Evolutionary conservation across 2,113 vertebrate genomes (phyloP).

Genomic region (Melierax canorus): DNA sequence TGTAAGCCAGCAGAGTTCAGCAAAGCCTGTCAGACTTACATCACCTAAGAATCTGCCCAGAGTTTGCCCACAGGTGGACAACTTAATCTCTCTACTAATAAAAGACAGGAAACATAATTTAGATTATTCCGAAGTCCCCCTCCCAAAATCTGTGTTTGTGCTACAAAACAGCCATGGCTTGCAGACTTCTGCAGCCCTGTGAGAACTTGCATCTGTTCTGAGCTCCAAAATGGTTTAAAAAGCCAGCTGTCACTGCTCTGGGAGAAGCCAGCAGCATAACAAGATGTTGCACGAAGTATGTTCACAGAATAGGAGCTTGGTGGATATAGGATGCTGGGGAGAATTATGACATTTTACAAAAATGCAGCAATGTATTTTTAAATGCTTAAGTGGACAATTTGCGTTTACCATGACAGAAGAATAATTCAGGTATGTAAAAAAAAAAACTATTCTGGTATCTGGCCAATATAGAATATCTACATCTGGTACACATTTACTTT

Average conservation of each 20-base stretch:
- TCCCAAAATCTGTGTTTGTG: neutral
- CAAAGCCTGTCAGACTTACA: neutral
- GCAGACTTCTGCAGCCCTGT: neutral
- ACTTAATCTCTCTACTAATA: neutral
- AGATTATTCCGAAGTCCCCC: neutral
- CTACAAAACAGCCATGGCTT: neutral
- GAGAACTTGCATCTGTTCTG: neutral
- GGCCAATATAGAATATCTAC: neutral
- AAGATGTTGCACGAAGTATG: neutral
- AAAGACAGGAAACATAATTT: neutral
- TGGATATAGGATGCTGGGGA: neutral
- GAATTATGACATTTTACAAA: neutral
- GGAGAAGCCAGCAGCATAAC: neutral
- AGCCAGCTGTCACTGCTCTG: neutral
- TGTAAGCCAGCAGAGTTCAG: neutral
- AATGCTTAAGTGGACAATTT: neutral
- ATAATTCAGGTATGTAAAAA: neutral
- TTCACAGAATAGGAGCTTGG: neutral
- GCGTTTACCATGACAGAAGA: fast-evolving
- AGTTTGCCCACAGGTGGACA: neutral
- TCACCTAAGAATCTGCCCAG: neutral
- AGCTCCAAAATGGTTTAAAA: neutral
- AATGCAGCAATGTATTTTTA: neutral
- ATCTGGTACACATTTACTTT: neutral
- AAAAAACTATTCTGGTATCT: neutral